Conservation (phyloP, 1,140 invertebrate genomes). For the Drosophila teissieri region DNA sequence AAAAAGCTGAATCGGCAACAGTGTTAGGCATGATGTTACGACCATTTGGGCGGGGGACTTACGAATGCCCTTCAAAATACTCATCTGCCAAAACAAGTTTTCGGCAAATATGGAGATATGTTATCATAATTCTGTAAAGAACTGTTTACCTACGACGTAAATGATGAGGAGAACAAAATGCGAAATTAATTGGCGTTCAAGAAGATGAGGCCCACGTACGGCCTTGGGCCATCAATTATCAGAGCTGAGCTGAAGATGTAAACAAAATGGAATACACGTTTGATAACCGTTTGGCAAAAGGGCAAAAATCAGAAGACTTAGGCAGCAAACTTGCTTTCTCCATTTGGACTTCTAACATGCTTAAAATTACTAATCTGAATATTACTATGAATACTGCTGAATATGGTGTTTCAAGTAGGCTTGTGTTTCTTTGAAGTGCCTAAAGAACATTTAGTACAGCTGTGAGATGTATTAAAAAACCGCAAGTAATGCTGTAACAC, state of each 20-base stretch:
- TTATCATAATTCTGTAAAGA: conserved; percentile 9
- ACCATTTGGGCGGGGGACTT: not conserved
- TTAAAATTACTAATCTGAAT: too few species aligned
- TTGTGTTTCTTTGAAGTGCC: too few species aligned
- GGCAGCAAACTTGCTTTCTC: conserved; percentile 28
- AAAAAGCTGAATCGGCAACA: too few species aligned
- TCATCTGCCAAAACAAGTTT: conserved; percentile 39
- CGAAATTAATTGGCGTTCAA: conserved; percentile 28
- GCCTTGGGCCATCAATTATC: conserved; percentile 4
- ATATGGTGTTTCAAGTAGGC: too few species aligned
- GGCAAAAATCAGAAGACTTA: conserved; percentile 39
- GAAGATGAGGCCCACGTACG: not conserved
- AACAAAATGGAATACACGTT: not conserved
- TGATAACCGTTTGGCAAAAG: not conserved
- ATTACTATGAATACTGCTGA: too few species aligned
- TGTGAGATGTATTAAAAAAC: too few species aligned
- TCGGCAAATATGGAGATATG: not conserved
- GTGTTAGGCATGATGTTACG: not conserved
- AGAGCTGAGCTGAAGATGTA: not conserved
- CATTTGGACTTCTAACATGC: too few species aligned
- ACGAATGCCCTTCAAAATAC: not conserved
- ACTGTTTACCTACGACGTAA: conserved; percentile 9
- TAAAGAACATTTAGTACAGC: not conserved
- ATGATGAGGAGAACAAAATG: conserved; percentile 29
- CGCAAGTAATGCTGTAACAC: too few species aligned